Evolutionary conservation across 2,113 vertebrate genomes (phyloP), one percentile per base, ranked within the genome.

Genomic region (Sturnus vulgaris): DNA sequence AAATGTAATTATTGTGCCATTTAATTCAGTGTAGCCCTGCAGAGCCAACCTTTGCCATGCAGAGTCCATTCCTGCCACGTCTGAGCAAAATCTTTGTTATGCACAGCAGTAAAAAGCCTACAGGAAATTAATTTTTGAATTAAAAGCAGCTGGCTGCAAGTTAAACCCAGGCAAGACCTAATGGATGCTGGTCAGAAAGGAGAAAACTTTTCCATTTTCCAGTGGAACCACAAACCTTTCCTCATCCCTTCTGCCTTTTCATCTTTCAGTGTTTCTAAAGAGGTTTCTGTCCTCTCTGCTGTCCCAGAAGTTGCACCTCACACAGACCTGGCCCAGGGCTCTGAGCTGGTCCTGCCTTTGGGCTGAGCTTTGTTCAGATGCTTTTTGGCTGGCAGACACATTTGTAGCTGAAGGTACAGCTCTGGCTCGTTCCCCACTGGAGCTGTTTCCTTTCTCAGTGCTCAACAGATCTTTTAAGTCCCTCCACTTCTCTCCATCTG

Each of bases 51-150:
- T 88, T 95, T 90, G 82, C 86, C 61, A 20, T 39, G 64, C 94
- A 82, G 49, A 96, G 90, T 37, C 86, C 59, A 7, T 88, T 87
- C 60, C 84, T 78, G 64, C 92, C 88, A 68, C 46, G 61, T 93
- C 71, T 40, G 64, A 96, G 88, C 68, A 78, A 73, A 73, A 71
- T 59, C 90, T 90, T 88, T 75, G 60, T 94, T 73, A 50, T 27
- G 22, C 79, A 59, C 93, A 92, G 82, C 90, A 90, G 82, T 94
- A 71, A 84, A 96, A 92, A 65, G 69, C 65, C 86, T 90, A 22
- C 92, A 93, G 95, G 95, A 96, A 94, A 96, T 96, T 91, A 93
- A 88, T 61, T 86, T 94, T 78, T 72, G 52, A 69, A 94, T 90
- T 94, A 82, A 90, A 93, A 92, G 88, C 95, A 93, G 82, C 88